A percentile compares a stretch with the other conserved stretches of the same genome.
Evolutionary conservation across 2,797 vertebrate genomes (phyloP).

Genomic region (Characodon lateralis): DNA sequence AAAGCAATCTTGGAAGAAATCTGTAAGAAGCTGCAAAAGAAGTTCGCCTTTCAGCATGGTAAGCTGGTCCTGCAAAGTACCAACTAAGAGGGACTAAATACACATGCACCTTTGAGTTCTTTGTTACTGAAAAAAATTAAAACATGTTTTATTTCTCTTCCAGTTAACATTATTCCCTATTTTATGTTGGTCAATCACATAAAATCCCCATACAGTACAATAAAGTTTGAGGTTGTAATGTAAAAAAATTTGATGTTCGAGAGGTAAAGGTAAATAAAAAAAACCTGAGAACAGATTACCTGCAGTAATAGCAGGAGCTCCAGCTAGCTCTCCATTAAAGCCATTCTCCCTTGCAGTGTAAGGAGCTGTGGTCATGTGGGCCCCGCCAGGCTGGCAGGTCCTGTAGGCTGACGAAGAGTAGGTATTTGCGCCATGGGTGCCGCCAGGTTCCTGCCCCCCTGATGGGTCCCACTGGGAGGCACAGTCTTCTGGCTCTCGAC

Average conservation of each 20-base stretch:
- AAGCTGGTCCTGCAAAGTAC: not conserved
- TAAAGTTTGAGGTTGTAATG: not conserved
- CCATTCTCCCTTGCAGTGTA: slow-evolving; percentile 92
- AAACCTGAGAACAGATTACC: slow-evolving; percentile 77
- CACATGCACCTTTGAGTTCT: not conserved
- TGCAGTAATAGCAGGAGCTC: slow-evolving; percentile 90
- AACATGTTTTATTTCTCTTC: not conserved
- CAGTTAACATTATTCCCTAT: not conserved
- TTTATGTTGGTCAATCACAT: not conserved
- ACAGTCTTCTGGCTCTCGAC: slow-evolving; percentile 91
- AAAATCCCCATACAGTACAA: not conserved
- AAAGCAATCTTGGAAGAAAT: not conserved
- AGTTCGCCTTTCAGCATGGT: not conserved
- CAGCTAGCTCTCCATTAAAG: slow-evolving; percentile 92
- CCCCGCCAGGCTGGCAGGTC: slow-evolving; percentile 79
- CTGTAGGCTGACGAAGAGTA: slow-evolving; percentile 86
- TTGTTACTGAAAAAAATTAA: not conserved
- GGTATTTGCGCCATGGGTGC: slow-evolving; percentile 90
- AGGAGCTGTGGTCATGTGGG: slow-evolving; percentile 74
- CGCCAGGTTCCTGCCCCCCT: slow-evolving; percentile 83
- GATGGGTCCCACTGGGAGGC: slow-evolving; percentile 90
- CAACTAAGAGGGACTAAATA: not conserved
- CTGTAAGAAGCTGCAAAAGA: not conserved
- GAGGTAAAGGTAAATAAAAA: not conserved
- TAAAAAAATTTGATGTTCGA: not conserved